A percentile compares a stretch with the other conserved stretches of the same genome.
These are phyloP conservation scores for Lycorma delicatula DNA, from an alignment of 1,140 invertebrate species.

Conservation along the genomic window DNA sequence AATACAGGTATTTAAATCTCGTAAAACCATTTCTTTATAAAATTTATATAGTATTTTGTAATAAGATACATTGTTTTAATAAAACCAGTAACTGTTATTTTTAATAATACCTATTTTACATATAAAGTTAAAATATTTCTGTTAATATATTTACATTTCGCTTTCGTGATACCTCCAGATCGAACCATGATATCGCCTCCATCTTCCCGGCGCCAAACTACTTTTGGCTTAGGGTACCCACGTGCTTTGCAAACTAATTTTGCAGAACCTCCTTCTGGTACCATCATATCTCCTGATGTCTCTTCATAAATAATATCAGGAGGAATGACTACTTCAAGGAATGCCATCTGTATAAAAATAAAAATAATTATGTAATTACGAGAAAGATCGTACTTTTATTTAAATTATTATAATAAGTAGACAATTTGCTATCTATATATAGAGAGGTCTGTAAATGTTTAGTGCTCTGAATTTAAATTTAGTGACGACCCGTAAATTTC, in stretches of 20 bases:
- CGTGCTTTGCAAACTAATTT: slow-evolving; percentile 57
- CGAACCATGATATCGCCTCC: slow-evolving; percentile 64
- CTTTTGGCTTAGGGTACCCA: slow-evolving; percentile 73
- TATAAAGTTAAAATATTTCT: background rate
- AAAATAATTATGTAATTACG: no score
- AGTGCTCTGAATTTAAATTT: no score
- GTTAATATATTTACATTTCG: slow-evolving; percentile 35
- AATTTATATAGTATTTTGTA: background rate
- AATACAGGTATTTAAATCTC: no score
- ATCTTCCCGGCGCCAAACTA: slow-evolving; percentile 81
- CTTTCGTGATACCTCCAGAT: slow-evolving; percentile 38
- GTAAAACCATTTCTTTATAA: no score
- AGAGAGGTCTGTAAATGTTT: no score
- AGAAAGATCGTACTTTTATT: no score
- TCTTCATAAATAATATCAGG: slow-evolving; percentile 74
- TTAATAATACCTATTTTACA: no score
- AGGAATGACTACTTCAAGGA: slow-evolving; percentile 72
- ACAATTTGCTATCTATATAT: no score
- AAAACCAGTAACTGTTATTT: background rate
- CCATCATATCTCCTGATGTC: slow-evolving; percentile 68
- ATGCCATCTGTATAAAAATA: slow-evolving; percentile 61
- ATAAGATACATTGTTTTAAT: background rate
- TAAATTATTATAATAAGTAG: no score
- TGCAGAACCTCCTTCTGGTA: slow-evolving; percentile 68
- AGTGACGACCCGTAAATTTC: no score